Evolutionary conservation across 2,888 invertebrate species (phyloP), one percentile per base, ranked within the genome.

Genomic region (Pammene aurita): DNA sequence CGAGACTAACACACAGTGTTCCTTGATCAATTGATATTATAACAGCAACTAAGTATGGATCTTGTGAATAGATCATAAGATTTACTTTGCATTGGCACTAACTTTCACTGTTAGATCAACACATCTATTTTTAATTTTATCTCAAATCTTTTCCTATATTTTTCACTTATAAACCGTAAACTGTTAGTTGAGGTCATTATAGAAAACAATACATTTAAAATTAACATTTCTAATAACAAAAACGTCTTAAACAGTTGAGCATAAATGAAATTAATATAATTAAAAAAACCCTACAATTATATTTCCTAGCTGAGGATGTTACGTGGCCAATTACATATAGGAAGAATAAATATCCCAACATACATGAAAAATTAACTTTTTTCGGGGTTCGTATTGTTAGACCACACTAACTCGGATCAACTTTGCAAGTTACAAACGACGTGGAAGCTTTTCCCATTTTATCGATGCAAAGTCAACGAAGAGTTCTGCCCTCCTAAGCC

Each of bases 251-350:
- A 78, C 74, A 78, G 76, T 79, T 80, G 80, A 80, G 80, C 80
- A 74, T 74, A 73, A 79, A 79, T 67, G 66, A 63, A 70, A 67
- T 65, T 58, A 63, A 34, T 58, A 67, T 62, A 69, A 55, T 62
- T 66, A 54, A 68, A 68, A 67, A 26, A 48, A 42, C n/a, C 54
- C 58, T 70, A 71, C 71, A 71, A 60, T 67, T 74, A 72, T 70
- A 63, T 72, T 76, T 78, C 77, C 77, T 80, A 80, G 75, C 71
- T 76, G 87, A 87, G 85, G 86, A 84, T 86, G 88, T 83, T 87
- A 87, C 73, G 89, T 90, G 89, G 89, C 90, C 88, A 89, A 85
- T 26, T 84, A 84, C 79, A 86, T 82, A 78, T 76, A 76, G 75
- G 77, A 74, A 79, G 75, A 76, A 75, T 78, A 77, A 71, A 72